phyloP scores from a whole-genome alignment of 2,888 invertebrate species.

The Drosophila greeni region DNA sequence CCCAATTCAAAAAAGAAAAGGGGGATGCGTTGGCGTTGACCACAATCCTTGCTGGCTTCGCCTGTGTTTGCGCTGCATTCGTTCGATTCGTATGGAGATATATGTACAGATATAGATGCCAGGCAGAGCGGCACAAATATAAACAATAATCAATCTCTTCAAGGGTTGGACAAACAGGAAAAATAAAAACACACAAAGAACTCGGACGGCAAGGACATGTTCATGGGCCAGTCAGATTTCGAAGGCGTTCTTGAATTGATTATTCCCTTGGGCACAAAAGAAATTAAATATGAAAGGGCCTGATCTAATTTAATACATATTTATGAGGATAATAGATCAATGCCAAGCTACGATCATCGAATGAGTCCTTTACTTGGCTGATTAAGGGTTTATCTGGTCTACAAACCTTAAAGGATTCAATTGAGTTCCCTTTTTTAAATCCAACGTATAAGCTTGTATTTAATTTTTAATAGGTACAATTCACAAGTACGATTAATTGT shows the following conservation, averaged over 20 bases:
- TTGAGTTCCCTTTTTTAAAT: neutral
- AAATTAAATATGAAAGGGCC: constrained; percentile 24
- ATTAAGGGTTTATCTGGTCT: neutral
- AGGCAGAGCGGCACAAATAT: constrained; percentile 58
- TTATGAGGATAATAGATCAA: constrained; percentile 68
- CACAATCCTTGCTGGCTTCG: constrained; percentile 55
- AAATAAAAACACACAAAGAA: constrained; percentile 54
- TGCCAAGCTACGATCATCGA: constrained; percentile 23
- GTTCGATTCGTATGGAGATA: constrained; percentile 33
- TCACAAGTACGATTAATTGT: too few species aligned
- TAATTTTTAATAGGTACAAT: neutral
- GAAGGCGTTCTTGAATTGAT: constrained; percentile 73
- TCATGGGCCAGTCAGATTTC: constrained; percentile 47
- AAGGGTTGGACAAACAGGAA: constrained; percentile 70
- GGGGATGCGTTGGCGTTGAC: constrained; percentile 59
- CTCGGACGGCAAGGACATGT: constrained; percentile 62
- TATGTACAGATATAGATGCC: constrained; percentile 26
- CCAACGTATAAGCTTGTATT: neutral
- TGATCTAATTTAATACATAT: constrained; percentile 66
- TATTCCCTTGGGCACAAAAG: constrained; percentile 56
- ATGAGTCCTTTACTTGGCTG: constrained; percentile 3
- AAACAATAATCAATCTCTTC: constrained; percentile 77
- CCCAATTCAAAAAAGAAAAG: constrained; percentile 64
- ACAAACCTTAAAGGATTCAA: neutral
- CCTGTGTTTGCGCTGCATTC: constrained; percentile 70